phyloP scores from a whole-genome alignment of 1,140 invertebrate species.

The Dreissena polymorpha region DNA sequence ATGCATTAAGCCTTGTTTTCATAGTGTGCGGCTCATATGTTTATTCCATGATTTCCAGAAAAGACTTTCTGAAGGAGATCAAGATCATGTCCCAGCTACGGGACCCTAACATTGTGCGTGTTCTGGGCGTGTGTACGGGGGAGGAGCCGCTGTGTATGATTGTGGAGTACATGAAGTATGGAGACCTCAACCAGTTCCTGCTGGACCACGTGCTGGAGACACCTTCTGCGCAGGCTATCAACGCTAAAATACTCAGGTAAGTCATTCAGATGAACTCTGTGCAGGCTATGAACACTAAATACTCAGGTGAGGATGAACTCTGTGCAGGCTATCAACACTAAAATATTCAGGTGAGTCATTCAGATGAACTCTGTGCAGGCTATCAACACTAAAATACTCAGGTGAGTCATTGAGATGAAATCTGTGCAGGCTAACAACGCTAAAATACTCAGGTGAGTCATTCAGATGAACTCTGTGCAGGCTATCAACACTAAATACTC shows the following conservation, averaged over 20 bases:
- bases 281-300: too few species aligned
- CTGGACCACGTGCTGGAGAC: constrained; percentile 85
- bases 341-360: too few species aligned
- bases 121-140: constrained; percentile 90
- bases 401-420: constrained; percentile 77
- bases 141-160: constrained; percentile 92
- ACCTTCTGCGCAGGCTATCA: constrained; percentile 71
- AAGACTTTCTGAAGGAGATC: constrained; percentile 94
- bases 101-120: constrained; percentile 92
- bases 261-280: too few species aligned
- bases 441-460: too few species aligned
- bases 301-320: too few species aligned
- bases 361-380: too few species aligned
- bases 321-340: too few species aligned
- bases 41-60: constrained; percentile 80
- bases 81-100: constrained; percentile 91
- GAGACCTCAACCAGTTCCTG: constrained; percentile 94
- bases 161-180: constrained; percentile 94
- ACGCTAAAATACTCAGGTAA: constrained; percentile 77
- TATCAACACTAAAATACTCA: constrained; percentile 78
- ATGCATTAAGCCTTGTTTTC: not conserved
- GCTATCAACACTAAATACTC: too few species aligned
- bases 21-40: not conserved
- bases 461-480: too few species aligned
- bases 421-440: constrained; percentile 70